phyloP scores from a whole-genome alignment of 2,888 invertebrate species.

The Meliscaeva auricollis region DNA sequence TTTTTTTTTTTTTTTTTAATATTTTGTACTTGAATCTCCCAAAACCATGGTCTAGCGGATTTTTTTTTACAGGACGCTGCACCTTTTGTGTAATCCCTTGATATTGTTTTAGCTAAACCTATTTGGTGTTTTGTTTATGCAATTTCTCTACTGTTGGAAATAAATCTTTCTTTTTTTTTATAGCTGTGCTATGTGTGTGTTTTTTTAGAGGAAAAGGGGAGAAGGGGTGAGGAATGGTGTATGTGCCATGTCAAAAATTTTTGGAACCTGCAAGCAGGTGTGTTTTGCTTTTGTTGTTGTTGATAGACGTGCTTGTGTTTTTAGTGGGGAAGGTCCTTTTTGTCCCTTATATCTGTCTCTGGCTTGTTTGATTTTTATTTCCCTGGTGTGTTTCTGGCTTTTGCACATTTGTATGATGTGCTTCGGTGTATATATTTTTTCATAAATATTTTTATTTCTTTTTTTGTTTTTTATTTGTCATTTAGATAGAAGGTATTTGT shows the following conservation, averaged over 20 bases:
- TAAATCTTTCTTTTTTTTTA: conserved; percentile 41
- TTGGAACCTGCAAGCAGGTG: conserved; percentile 21
- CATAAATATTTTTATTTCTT: conserved; percentile 26
- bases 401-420: background rate
- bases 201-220: background rate
- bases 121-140: conserved; percentile 64
- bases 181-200: background rate
- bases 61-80: conserved; percentile 43
- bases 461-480: background rate
- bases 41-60: conserved; percentile 31
- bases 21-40: background rate
- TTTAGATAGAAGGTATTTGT: conserved; percentile 15
- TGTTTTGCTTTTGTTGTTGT: conserved; percentile 17
- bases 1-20: conserved; percentile 22
- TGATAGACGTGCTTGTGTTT: background rate
- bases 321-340: conserved; percentile 13
- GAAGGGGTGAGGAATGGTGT: background rate
- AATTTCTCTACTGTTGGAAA: conserved; percentile 51
- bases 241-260: conserved; percentile 7
- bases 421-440: background rate
- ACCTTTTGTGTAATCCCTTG: conserved; percentile 67
- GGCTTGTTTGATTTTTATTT: conserved; percentile 47
- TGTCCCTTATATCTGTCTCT: conserved; percentile 27
- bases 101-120: conserved; percentile 72
- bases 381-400: conserved; percentile 31